Evolutionary conservation across 2,113 vertebrate genomes (phyloP).

Genomic region (Tenrec ecaudatus): DNA sequence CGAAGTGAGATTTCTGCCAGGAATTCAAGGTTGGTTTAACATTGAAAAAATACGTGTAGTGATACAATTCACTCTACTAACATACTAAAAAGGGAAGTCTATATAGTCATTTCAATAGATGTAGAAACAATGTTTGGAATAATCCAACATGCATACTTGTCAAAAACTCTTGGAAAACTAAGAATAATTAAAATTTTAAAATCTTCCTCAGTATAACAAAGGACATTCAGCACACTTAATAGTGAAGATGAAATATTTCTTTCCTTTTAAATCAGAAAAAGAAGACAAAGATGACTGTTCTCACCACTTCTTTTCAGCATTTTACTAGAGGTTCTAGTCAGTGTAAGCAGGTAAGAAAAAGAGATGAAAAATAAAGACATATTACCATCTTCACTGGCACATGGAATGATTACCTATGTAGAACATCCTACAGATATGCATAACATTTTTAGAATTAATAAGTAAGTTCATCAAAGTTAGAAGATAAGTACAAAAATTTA

Average conservation of each 20-base stretch:
- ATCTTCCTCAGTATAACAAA: not conserved
- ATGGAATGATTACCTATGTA: no score
- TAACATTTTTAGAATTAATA: no score
- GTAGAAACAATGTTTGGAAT: not conserved
- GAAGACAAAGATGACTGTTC: not conserved
- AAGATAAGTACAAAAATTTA: no score
- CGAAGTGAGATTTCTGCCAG: no score
- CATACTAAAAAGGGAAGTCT: not conserved
- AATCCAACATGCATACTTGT: not conserved
- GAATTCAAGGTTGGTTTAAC: no score
- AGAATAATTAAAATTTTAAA: not conserved
- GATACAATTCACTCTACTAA: not conserved
- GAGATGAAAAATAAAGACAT: not conserved
- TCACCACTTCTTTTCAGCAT: not conserved
- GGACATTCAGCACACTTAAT: not conserved
- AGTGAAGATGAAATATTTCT: not conserved
- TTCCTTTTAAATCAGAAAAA: not conserved
- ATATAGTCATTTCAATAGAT: not conserved
- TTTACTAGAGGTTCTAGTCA: not conserved
- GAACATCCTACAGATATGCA: no score
- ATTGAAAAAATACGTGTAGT: no score
- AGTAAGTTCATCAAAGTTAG: no score
- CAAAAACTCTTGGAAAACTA: not conserved
- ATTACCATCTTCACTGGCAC: no score
- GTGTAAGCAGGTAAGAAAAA: not conserved